Conservation (phyloP, 2,888 invertebrate genomes). For the Branchipolynoe longqiensis region DNA sequence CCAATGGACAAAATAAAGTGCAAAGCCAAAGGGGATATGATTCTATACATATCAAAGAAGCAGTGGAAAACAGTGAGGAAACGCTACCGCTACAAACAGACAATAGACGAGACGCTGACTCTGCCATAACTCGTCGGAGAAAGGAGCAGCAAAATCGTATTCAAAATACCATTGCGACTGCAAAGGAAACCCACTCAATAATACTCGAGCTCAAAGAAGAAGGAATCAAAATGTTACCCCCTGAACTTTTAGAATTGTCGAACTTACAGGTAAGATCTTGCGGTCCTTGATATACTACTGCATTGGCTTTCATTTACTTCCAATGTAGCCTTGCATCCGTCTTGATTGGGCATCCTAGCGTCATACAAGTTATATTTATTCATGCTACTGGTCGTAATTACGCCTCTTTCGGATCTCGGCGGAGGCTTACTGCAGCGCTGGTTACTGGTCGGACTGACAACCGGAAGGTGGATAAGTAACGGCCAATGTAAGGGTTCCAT, state of each 20-base stretch:
- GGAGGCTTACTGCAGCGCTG: too few species aligned
- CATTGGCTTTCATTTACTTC: neutral
- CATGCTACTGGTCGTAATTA: too few species aligned
- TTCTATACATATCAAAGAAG: neutral
- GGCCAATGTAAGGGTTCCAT: too few species aligned
- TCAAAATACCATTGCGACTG: conserved; percentile 33
- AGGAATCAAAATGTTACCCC: conserved; percentile 55
- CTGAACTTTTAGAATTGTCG: conserved; percentile 59
- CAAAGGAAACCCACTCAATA: conserved; percentile 10
- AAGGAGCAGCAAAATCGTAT: neutral
- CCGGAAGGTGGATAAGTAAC: too few species aligned
- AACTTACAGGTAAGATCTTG: conserved; percentile 62
- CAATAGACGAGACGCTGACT: conserved; percentile 38
- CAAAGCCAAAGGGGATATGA: neutral
- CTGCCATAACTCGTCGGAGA: conserved; percentile 29
- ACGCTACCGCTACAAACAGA: conserved; percentile 22
- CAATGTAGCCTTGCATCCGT: neutral
- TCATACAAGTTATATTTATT: too few species aligned
- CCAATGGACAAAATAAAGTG: neutral
- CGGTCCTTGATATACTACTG: neutral
- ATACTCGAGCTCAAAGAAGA: conserved; percentile 58
- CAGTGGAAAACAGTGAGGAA: neutral
- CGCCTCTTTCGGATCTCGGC: too few species aligned
- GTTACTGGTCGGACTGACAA: too few species aligned
- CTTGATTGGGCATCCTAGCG: too few species aligned